Base-by-base conservation (phyloP, 2,113 vertebrate genomes). In the Siniperca knerii region DNA sequence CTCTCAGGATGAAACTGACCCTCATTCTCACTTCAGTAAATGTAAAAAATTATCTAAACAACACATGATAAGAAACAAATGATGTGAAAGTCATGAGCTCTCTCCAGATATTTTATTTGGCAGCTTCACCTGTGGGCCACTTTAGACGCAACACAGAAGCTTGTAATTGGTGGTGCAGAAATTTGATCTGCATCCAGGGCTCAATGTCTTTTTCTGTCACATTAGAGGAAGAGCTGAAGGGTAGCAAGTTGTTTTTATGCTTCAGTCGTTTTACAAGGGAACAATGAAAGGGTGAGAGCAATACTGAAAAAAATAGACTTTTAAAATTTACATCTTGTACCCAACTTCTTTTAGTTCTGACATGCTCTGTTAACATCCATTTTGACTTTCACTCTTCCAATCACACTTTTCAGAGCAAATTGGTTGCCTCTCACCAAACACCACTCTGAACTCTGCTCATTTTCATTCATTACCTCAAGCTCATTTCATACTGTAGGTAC, bases 171-270 rank as follows among this genome's bases (percentile, higher is more conserved):
- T 40, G 29, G 54, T n/a, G 71, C 66, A 67, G 52, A 74, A 67
- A 84, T 69, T 40, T 80, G 87, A 74, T 81, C 70, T 48, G 79
- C n/a, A 20, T 67, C 75, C 62, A 78, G 55, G 1, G 0, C 23
- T 69, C 6, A 29, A 21, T 58, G 70, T 68, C 29, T 70, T 84
- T 73, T 75, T 81, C 73, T 57, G 62, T 78, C 76, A 78, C 42
- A 76, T 77, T 50, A 60, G 81, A 82, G 71, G 42, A 75, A 84
- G 71, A 70, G 78, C 64, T 78, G 68, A 72, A 74, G 70, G 77
- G 74, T 33, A 81, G 58, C 61, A 9, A 21, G 68, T 65, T n/a
- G 69, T 50, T 81, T 80, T 61, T 13, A 76, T 58, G 73, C 83
- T 76, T 73, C 74, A 33, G 55, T 62, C n/a, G 58, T 50, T 85